Conservation (phyloP, 2,888 invertebrate genomes). For the Notocelia uddmanniana region DNA sequence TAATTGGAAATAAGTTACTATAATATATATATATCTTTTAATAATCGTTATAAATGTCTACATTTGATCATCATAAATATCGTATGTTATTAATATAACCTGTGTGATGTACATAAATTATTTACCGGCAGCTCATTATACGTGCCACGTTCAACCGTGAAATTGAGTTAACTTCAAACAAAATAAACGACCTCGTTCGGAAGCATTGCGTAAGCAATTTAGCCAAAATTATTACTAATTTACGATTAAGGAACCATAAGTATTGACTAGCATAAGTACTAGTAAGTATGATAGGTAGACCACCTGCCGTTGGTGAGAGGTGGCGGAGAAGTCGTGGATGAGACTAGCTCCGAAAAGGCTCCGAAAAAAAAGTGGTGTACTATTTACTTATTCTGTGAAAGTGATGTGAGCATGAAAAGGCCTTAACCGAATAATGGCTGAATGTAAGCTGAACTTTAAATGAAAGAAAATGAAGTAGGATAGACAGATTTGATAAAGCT, state of each 20-base stretch:
- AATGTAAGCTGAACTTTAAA: too few relatives aligned
- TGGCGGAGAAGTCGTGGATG: too few relatives aligned
- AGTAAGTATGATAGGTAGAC: too few relatives aligned
- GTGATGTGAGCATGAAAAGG: too few relatives aligned
- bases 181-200: slow-evolving; percentile 61
- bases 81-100: neutral
- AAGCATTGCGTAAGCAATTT: slow-evolving; percentile 58
- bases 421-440: too few relatives aligned
- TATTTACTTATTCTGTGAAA: too few relatives aligned
- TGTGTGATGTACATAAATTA: slow-evolving; percentile 25
- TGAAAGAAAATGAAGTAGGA: too few relatives aligned
- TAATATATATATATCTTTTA: neutral
- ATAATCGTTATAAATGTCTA: neutral
- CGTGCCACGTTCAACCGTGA: slow-evolving; percentile 60
- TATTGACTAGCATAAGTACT: neutral
- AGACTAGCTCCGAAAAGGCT: too few relatives aligned
- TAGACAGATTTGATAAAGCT: too few relatives aligned
- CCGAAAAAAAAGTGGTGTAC: too few relatives aligned
- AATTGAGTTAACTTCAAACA: slow-evolving; percentile 72
- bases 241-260: neutral
- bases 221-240: slow-evolving; percentile 59
- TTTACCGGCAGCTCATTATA: slow-evolving; percentile 34
- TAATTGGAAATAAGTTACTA: too few relatives aligned
- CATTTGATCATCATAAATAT: neutral
- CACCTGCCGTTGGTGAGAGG: too few relatives aligned